A percentile compares a stretch with the other conserved stretches of the same genome.
phyloP scores from a whole-genome alignment of 1,140 invertebrate species.

The Trinorchestia longiramus region DNA sequence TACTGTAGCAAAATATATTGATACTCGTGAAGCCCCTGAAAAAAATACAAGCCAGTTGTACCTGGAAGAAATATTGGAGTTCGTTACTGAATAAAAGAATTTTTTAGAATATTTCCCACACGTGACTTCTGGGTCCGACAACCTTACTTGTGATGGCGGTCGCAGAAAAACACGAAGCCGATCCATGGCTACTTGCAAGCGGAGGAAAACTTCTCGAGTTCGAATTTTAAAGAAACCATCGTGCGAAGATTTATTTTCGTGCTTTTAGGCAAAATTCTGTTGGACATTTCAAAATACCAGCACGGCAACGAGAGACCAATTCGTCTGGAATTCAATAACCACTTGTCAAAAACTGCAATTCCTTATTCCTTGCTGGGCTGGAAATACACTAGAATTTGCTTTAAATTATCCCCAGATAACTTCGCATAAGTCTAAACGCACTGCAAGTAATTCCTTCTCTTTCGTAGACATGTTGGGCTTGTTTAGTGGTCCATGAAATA shows the following conservation, averaged over 20 bases:
- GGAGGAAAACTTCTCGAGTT: neutral
- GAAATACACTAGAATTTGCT: neutral
- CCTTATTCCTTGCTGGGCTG: neutral
- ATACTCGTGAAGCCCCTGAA: too few species aligned
- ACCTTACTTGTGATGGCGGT: too few species aligned
- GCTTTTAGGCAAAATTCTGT: neutral
- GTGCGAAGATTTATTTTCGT: neutral
- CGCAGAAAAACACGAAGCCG: neutral
- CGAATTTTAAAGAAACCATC: neutral
- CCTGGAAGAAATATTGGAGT: too few species aligned
- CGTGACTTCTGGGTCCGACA: too few species aligned
- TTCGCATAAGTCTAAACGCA: neutral
- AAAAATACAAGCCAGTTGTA: too few species aligned
- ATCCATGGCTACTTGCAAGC: neutral
- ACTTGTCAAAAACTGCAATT: neutral
- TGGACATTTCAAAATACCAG: neutral
- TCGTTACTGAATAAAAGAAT: too few species aligned
- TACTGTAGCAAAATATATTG: too few species aligned
- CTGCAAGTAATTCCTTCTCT: neutral
- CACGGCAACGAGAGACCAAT: neutral
- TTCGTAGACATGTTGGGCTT: neutral
- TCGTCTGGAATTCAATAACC: neutral
- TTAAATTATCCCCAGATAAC: neutral
- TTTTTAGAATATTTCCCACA: too few species aligned
- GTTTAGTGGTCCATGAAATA: slow-evolving; percentile 8